These are phyloP conservation scores for Hartigia nigra DNA, from an alignment of 2,888 invertebrate species.

Conservation along the genomic window DNA sequence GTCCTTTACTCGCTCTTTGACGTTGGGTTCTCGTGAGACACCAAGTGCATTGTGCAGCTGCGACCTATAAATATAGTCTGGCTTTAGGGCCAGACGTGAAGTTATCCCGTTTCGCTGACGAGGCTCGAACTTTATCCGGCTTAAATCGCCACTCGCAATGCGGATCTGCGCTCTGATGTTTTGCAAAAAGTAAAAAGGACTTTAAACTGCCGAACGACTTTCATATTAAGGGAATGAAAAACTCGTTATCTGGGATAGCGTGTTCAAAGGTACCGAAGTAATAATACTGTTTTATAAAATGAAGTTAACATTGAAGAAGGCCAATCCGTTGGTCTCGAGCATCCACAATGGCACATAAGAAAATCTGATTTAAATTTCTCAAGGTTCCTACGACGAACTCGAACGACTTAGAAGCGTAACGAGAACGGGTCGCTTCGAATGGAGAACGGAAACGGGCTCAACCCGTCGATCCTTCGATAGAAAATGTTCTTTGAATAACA, in stretches of 20 bases:
- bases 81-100: slow-evolving; percentile 28
- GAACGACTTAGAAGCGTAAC: background rate
- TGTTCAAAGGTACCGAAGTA: background rate
- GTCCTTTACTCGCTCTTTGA: background rate
- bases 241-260: background rate
- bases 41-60: slow-evolving; percentile 43
- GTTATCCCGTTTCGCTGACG: background rate
- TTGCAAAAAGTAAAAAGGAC: background rate
- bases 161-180: background rate
- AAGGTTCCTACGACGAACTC: background rate
- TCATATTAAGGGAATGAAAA: background rate
- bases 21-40: slow-evolving; percentile 8
- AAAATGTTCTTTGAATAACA: slow-evolving; percentile 33
- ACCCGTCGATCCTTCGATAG: slow-evolving; percentile 21
- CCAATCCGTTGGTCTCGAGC: background rate
- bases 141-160: background rate
- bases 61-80: slow-evolving; percentile 48
- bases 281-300: background rate
- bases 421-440: background rate
- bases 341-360: background rate
- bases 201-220: background rate
- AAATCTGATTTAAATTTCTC: background rate
- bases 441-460: slow-evolving; percentile 2
- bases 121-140: background rate
- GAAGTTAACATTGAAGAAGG: background rate